Evolutionary conservation across 1,140 invertebrate genomes (phyloP), one percentile per base, ranked within the genome.

Genomic region (Arion vulgaris): DNA sequence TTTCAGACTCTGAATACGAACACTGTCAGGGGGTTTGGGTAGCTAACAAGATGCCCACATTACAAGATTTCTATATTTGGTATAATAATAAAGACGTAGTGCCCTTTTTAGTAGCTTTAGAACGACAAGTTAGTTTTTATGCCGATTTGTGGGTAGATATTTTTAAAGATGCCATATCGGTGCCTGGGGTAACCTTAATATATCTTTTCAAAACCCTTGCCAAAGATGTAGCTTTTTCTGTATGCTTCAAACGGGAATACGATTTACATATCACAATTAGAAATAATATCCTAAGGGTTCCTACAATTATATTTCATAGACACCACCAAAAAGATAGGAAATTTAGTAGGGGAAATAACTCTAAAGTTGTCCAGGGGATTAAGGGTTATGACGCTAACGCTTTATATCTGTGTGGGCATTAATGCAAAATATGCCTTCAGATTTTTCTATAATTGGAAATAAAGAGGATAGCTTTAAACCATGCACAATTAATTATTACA

Each of bases 1-100:
- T 57, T 57, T 57, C 53, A 9, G 53, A 57, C 26, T 5, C 15
- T 19, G 53, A 57, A 4, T 57, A 57, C 53, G 53, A 2, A 19
- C 53, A 57, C 2, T 57, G 53, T 19, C 53, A 57, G 23, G 4
- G 23, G 53, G 26, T 57, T 2, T 57, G 53, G 26, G 15, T 5
- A 5, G 53, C 9, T 57, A 57, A 57, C 26, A 9, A 57, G 9
- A 19, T 57, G 53, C 23, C 53, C 26, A 57, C 26, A 5, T 19
- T 57, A 19, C 5, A 19, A 57, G 53, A 57, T 19, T 57, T 57
- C 23, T n/a, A 15, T 5, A 19, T 57, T 2, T 57, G 53, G 53
- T 57, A 57, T n/a, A 57, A 57, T 57, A 57, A 57, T 57, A 57
- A 57, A 57, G 26, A 57, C 53, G 53, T 57, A 57, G 53, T 57